Percentiles rank a stretch among this genome's conserved stretches.
These are phyloP conservation scores for Apocrypta bakeri DNA, from an alignment of 1,140 invertebrate genomes.

Conservation along the genomic window DNA sequence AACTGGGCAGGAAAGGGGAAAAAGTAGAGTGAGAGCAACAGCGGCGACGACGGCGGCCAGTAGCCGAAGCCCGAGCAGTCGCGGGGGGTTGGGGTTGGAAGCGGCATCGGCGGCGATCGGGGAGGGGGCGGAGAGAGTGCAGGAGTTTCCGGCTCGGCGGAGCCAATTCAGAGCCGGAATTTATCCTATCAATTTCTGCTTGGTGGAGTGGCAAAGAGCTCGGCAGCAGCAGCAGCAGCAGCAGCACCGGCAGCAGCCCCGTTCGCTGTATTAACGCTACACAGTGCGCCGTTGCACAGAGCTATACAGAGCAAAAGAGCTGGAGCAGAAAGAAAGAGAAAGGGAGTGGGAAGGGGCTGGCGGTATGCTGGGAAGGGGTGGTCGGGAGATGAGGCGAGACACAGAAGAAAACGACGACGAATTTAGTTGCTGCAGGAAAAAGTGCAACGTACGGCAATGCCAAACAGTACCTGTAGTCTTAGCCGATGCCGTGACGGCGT, in stretches of 20 bases:
- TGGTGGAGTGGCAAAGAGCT: constrained; percentile 79
- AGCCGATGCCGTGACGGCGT: too few species aligned
- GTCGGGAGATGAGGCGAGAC: too few species aligned
- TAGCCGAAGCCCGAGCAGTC: not conserved
- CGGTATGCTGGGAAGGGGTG: too few species aligned
- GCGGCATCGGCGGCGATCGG: constrained; percentile 51
- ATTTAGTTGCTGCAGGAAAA: not conserved
- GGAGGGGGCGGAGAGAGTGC: constrained; percentile 50
- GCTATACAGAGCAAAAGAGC: constrained; percentile 48
- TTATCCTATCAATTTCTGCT: constrained; percentile 81
- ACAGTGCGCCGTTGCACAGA: constrained; percentile 55
- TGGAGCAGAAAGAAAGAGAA: not conserved
- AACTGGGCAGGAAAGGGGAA: not conserved
- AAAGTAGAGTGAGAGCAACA: constrained; percentile 21
- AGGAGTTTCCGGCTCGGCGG: constrained; percentile 76
- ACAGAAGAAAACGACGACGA: not conserved
- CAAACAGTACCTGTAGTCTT: too few species aligned
- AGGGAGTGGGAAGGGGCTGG: not conserved
- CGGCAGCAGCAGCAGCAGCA: constrained; percentile 68
- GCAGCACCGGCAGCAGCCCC: constrained; percentile 65
- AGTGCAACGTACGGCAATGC: not conserved
- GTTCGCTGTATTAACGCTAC: constrained; percentile 73
- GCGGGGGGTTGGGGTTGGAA: constrained; percentile 24
- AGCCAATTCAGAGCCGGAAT: constrained; percentile 80
- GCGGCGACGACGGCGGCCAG: not conserved